Evolutionary conservation across 2,113 vertebrate species (phyloP).

Genomic region (Pipa parva): DNA sequence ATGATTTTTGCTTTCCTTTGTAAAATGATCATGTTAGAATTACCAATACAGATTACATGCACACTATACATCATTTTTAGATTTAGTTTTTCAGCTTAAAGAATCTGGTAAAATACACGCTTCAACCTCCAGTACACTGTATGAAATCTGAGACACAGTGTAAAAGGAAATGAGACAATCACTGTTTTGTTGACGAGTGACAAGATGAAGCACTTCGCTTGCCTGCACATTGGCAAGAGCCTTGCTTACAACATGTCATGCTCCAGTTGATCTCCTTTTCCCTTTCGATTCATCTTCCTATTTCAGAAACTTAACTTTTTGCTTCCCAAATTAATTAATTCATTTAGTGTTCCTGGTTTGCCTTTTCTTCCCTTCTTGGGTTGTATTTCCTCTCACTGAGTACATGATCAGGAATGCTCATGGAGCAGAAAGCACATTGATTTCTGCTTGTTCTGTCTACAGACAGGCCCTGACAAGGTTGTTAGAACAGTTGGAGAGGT

Average conservation of each 20-base stretch:
- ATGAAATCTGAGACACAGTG: neutral
- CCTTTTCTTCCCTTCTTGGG: conserved; percentile 60
- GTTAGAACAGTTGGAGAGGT: conserved; percentile 88
- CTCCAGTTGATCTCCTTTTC: neutral
- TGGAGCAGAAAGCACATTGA: conserved; percentile 85
- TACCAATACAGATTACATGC: too few species aligned
- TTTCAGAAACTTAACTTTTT: conserved; percentile 59
- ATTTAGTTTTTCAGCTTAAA: too few species aligned
- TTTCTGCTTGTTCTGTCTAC: conserved; percentile 82
- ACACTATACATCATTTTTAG: too few species aligned
- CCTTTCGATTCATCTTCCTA: neutral
- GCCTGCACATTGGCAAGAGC: neutral
- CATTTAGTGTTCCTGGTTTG: conserved; percentile 49
- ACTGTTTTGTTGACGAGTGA: neutral
- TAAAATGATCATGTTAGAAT: too few species aligned
- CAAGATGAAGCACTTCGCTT: neutral
- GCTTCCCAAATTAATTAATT: conserved; percentile 42
- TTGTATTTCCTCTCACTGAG: conserved; percentile 49
- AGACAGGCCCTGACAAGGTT: conserved; percentile 94
- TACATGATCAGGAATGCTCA: conserved; percentile 73
- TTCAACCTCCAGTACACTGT: neutral
- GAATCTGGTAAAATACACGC: too few species aligned
- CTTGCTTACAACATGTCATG: neutral
- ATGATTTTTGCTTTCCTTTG: too few species aligned
- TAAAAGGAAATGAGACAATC: neutral